phyloP scores from a whole-genome alignment of 2,888 invertebrate genomes.

The Leucozona laternaria region DNA sequence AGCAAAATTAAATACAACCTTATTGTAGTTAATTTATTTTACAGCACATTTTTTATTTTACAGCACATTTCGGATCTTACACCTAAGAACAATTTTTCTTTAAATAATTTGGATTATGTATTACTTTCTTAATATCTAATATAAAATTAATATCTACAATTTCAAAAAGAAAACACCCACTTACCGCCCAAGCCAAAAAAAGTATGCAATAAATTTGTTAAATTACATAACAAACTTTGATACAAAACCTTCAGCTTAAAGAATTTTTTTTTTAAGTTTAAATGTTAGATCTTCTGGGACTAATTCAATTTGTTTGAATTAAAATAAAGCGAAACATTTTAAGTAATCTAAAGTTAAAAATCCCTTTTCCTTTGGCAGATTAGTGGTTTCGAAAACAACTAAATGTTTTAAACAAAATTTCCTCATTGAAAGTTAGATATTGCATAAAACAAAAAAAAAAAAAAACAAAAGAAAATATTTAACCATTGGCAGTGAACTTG shows the following conservation, averaged over 20 bases:
- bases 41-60: no score
- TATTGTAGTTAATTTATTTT: neutral
- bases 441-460: neutral
- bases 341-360: neutral
- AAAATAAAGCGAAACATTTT: conserved; percentile 15
- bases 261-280: conserved; percentile 1
- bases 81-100: neutral
- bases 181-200: neutral
- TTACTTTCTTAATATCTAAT: no score
- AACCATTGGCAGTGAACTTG: conserved; percentile 14
- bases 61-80: neutral
- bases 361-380: neutral
- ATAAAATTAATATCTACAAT: neutral
- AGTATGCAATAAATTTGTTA: conserved; percentile 27
- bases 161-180: neutral
- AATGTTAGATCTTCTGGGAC: neutral
- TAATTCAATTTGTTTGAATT: conserved; percentile 34
- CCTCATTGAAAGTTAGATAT: conserved; percentile 26
- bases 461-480: neutral
- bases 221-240: conserved; percentile 7
- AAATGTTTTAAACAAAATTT: neutral
- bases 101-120: neutral
- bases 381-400: neutral
- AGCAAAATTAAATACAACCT: neutral
- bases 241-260: neutral